Evolutionary conservation across 2,888 invertebrate species (phyloP).

Genomic region (Caenorhabditis sinica): DNA sequence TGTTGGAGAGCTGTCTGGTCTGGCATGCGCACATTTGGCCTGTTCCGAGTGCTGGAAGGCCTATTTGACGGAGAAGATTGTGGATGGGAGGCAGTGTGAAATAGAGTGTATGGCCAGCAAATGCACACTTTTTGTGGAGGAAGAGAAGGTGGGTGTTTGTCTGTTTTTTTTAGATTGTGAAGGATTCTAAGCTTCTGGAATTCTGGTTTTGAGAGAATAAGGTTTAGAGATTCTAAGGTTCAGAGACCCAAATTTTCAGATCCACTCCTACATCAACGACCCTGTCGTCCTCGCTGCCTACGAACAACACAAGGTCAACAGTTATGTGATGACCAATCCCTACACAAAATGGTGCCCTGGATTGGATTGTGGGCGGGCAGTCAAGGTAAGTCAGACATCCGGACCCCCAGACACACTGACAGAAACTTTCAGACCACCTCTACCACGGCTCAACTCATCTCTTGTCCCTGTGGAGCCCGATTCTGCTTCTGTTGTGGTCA

Average conservation of each 20-base stretch:
- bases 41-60: conserved; percentile 96
- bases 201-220: neutral
- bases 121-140: conserved; percentile 71
- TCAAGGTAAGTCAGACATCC: conserved; percentile 88
- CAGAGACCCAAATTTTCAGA: conserved; percentile 47
- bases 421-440: conserved; percentile 57
- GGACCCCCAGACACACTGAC: conserved; percentile 68
- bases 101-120: conserved; percentile 71
- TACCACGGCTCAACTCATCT: conserved; percentile 86
- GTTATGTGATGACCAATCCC: conserved; percentile 90
- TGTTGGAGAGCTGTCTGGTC: conserved; percentile 85
- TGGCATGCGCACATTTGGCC: conserved; percentile 97
- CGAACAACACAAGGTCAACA: conserved; percentile 61
- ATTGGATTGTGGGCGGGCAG: conserved; percentile 96
- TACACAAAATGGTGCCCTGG: conserved; percentile 98
- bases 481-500: conserved; percentile 88
- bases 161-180: neutral
- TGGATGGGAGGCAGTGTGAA: conserved; percentile 64
- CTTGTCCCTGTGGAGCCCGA: conserved; percentile 93
- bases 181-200: neutral
- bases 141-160: conserved; percentile 64
- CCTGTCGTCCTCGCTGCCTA: conserved; percentile 53
- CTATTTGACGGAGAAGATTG: conserved; percentile 93
- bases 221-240: too few species aligned
- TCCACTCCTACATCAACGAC: conserved; percentile 52